Evolutionary conservation across 2,113 vertebrate genomes (phyloP), one percentile per base, ranked within the genome.

Genomic region (Cephalopterus ornatus): DNA sequence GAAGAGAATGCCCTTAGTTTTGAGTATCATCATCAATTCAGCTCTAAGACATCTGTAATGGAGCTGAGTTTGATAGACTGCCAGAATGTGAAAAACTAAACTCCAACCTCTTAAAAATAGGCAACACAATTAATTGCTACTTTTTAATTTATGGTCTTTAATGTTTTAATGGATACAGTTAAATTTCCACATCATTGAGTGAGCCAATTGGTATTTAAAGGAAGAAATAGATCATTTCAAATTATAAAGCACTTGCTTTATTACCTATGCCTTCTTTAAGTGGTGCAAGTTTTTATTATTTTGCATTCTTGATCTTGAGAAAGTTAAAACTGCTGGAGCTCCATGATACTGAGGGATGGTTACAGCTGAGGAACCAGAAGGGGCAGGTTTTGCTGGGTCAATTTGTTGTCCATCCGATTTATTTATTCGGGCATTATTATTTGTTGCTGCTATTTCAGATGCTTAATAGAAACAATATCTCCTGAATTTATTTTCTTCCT

Each of bases 91-190:
- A 96, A 95, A 80, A 96, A 75, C 85, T 87, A 95, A 92, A 91
- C 73, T 78, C 56, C 52, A 74, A 10, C 33, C n/a, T 97, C 89
- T 97, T 95, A 93, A 96, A 94, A 97, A 95, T 4, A 94, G 80
- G 94, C 84, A 85, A 80, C 82, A 73, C 90, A 92, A 95, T 97
- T 98, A 98, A 98, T 97, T 93, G 89, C 94, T 94, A 87, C 58
- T 96, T 96, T 97, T 97, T 95, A 93, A 97, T 98, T 98, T 98
- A 97, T 97, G 91, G 61, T 97, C 83, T 96, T 96, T 92, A 97
- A 92, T 97, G 85, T 93, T 93, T 95, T 90, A 96, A 95, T 94
- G 91, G 95, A 97, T 97, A 98, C 97, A 97, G 96, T 85, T 94
- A 92, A 97, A 96, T 97, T 97, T 97, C 44, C 83, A 94, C 84